Conservation (phyloP, 2,797 vertebrate genomes). For the Falco novaeseelandiae region DNA sequence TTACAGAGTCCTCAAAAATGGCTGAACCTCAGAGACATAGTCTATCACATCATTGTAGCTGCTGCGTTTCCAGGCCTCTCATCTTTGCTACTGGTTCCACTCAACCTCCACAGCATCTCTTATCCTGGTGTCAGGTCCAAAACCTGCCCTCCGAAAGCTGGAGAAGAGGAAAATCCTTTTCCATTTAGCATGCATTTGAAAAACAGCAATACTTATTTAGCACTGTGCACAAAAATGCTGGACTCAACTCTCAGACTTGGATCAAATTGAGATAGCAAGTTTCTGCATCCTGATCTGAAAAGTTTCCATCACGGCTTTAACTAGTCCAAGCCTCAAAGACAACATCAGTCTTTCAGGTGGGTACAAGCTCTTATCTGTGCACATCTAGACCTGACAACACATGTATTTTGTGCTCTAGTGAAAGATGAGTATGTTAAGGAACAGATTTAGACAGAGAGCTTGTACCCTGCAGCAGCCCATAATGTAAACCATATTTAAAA, state of each 20-base stretch:
- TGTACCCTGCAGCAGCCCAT: background rate
- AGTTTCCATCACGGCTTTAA: background rate
- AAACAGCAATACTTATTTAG: background rate
- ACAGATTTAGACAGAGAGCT: background rate
- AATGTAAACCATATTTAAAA: background rate
- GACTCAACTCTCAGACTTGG: background rate
- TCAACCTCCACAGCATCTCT: background rate
- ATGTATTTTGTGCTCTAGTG: background rate
- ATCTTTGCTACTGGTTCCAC: background rate
- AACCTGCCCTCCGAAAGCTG: background rate
- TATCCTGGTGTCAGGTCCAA: background rate
- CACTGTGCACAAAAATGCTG: background rate
- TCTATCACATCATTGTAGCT: background rate
- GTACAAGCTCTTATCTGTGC: background rate
- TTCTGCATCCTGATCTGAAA: constrained; percentile 1
- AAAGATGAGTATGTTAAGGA: background rate
- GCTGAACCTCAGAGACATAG: background rate
- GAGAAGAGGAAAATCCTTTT: background rate
- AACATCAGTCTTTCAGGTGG: background rate
- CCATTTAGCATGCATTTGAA: background rate
- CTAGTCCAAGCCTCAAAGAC: constrained; percentile 13
- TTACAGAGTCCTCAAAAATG: background rate
- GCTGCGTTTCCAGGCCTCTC: background rate
- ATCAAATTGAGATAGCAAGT: constrained; percentile 11
- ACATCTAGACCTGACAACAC: background rate